Conservation (phyloP, 2,797 vertebrate genomes). For the Spheniscus humboldti region DNA sequence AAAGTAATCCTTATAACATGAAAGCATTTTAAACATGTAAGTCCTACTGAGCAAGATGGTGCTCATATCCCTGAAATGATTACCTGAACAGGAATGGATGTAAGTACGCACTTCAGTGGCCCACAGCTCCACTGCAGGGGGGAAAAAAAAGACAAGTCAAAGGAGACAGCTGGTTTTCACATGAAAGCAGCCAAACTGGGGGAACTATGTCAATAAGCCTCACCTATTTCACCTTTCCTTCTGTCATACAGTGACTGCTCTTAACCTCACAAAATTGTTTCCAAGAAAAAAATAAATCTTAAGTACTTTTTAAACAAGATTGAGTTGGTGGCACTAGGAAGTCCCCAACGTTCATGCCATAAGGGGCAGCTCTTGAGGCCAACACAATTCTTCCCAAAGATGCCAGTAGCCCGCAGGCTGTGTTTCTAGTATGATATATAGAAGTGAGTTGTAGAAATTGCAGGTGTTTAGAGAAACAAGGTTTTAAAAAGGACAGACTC, state of each 20-base stretch:
- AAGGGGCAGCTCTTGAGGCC: not conserved
- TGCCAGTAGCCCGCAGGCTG: not conserved
- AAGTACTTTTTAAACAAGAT: not conserved
- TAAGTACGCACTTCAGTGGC: not conserved
- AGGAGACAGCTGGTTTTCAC: not conserved
- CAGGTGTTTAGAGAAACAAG: not conserved
- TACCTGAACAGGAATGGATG: not conserved
- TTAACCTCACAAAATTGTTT: not conserved
- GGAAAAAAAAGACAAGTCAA: not conserved
- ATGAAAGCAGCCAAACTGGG: not conserved
- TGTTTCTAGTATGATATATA: not conserved
- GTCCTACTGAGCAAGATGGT: not conserved
- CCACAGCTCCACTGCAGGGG: not conserved
- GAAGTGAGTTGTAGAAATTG: not conserved
- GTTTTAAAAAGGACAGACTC: not conserved
- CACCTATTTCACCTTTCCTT: not conserved
- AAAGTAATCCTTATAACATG: not conserved
- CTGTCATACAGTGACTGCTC: not conserved
- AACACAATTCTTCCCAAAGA: not conserved
- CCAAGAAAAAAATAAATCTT: not conserved
- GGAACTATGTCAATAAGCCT: not conserved
- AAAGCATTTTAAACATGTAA: not conserved
- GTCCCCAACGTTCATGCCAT: not conserved
- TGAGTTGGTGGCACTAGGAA: not conserved
- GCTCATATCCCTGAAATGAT: not conserved